Conservation (phyloP, 2,113 vertebrate species). For the Oriolus oriolus region DNA sequence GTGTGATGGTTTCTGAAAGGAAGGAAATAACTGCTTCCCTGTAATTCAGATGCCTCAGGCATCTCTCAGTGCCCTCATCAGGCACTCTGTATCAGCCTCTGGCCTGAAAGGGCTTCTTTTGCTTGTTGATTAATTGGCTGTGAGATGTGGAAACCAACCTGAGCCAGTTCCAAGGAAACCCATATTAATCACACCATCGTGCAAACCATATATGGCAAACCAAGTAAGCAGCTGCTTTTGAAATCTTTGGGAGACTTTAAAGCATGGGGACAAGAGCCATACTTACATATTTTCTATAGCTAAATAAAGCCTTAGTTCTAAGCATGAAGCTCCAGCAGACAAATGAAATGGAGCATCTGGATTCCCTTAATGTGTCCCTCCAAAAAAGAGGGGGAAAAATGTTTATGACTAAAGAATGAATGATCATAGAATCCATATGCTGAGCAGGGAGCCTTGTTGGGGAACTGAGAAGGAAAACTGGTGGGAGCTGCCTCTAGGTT, state of each 20-base stretch:
- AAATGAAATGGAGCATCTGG: slow-evolving; percentile 35
- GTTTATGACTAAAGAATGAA: background rate
- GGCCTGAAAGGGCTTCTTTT: background rate
- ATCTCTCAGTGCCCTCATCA: background rate
- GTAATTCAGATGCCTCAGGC: background rate
- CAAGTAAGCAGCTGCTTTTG: background rate
- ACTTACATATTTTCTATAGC: slow-evolving; percentile 2
- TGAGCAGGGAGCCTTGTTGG: background rate
- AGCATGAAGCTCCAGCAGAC: background rate
- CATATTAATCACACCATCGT: background rate
- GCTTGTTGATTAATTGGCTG: slow-evolving; percentile 16
- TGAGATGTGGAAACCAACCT: slow-evolving; percentile 12
- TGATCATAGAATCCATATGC: background rate
- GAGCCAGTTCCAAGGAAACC: background rate
- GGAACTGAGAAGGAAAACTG: background rate
- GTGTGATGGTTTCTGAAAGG: background rate
- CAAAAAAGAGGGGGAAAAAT: rapidly evolving
- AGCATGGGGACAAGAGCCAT: background rate
- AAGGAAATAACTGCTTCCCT: background rate
- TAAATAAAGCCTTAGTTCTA: slow-evolving; percentile 22
- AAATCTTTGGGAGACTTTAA: slow-evolving; percentile 4
- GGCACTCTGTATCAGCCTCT: background rate
- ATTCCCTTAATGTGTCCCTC: background rate
- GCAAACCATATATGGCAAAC: slow-evolving; percentile 21
- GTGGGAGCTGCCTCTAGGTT: background rate